phyloP scores from a whole-genome alignment of 2,888 invertebrate species.

The Eumerus sabulonum region DNA sequence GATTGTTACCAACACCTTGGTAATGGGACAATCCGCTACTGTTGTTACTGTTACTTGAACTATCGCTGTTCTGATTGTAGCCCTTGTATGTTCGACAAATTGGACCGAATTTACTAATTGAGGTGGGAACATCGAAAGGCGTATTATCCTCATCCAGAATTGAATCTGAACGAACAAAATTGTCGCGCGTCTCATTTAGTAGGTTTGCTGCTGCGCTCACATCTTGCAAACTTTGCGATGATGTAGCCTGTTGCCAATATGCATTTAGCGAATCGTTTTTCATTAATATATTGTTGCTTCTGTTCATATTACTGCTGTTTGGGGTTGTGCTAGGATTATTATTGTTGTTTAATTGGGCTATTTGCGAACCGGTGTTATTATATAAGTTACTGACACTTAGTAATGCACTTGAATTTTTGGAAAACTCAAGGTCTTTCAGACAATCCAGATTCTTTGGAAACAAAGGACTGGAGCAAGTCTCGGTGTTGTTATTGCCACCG shows the following conservation, averaged over 20 bases:
- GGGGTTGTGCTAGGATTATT: conserved; percentile 39
- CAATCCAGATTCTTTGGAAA: conserved; percentile 55
- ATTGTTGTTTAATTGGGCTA: conserved; percentile 46
- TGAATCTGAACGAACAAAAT: conserved; percentile 80
- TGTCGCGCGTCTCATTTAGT: conserved; percentile 70
- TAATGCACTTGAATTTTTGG: conserved; percentile 51
- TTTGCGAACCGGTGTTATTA: conserved; percentile 42
- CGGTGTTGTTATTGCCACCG: conserved; percentile 33
- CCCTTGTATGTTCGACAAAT: conserved; percentile 81
- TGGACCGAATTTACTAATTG: conserved; percentile 84
- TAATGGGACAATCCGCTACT: conserved; percentile 35
- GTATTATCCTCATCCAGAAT: conserved; percentile 82
- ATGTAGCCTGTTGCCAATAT: conserved; percentile 50
- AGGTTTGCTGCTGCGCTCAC: conserved; percentile 44
- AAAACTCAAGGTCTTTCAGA: conserved; percentile 56
- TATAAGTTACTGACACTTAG: conserved; percentile 52
- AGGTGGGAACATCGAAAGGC: conserved; percentile 83
- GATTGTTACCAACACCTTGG: conserved; percentile 30
- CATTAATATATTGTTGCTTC: conserved; percentile 36
- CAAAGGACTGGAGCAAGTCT: conserved; percentile 44
- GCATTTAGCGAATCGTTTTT: conserved; percentile 49
- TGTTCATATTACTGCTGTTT: conserved; percentile 44
- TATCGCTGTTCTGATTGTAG: conserved; percentile 44
- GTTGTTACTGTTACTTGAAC: conserved; percentile 23
- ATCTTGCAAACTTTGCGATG: conserved; percentile 58